A percentile compares a stretch with the other conserved stretches of the same genome.
These are phyloP conservation scores for human DNA, from an alignment of 2,113 vertebrate genomes.

Conservation along the genomic window GRCh38 chr3:15733501-15734000, in stretches of 20 bases:
- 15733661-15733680: not conserved
- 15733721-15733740: conserved; percentile 2
- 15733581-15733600: not conserved
- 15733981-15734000: not conserved
- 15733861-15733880: not conserved
- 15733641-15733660: not conserved
- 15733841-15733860: not conserved
- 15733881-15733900: not conserved
- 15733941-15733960: not conserved
- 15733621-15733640: not conserved
- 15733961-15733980: not conserved
- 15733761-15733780: not conserved
- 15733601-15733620: not conserved
- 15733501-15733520: not conserved
- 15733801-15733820: conserved; percentile 52
- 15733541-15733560: not conserved
- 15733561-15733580: not conserved
- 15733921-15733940: not conserved
- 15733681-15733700: not conserved
- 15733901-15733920: not conserved
- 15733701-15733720: conserved; percentile 13
- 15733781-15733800: not conserved
- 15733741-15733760: not conserved
- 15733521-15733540: conserved; percentile 36
- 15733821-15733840: conserved; percentile 29